Base-by-base conservation (phyloP, 2,888 invertebrate genomes). In the Drosophila sordidapex region DNA sequence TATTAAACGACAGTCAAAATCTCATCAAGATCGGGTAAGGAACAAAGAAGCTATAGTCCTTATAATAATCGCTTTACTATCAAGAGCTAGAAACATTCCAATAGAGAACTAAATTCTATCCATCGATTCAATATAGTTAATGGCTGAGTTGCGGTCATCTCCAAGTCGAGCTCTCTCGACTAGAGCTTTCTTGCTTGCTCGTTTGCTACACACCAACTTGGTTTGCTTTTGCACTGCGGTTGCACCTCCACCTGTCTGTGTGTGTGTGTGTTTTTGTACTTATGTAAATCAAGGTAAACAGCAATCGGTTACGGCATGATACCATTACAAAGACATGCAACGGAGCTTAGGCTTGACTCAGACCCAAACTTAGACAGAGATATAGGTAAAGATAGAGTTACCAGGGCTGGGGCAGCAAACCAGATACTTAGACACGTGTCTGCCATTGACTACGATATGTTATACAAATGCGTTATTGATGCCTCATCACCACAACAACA, bases 251-350 rank as follows among this genome's bases (percentile, higher is more conserved):
- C 40, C 18, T 49, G 38, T 43, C 21, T 5, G 52, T 52, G 18
- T 5, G 31, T 36, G 11, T 62, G 36, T 68, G 46, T 59, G 57
- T 60, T 27, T 54, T 33, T 73, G 49, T 76, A 65, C 77, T 70
- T 86, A 90, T 86, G 90, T 76, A 87, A 87, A 87, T 88, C 87
- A 90, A 82, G 87, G 87, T 83, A 90, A 88, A 87, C 90, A 82
- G 70, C 82, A 88, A 90, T 88, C 87, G 86, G 90, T 82, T 82
- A 72, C 82, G 78, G 72, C 79, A 69, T 86, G 87, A 88, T 88
- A 83, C 89, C 83, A 80, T 89, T 87, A 81, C 77, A 87, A 74
- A 82, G 74, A 74, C 82, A 87, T 84, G 87, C 76, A 83, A 81
- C 66, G 67, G 56, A 62, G 76, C 76, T 65, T 68, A 70, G 74